Base-by-base conservation (phyloP, 2,888 invertebrate genomes). In the Odontomyia ornata region DNA sequence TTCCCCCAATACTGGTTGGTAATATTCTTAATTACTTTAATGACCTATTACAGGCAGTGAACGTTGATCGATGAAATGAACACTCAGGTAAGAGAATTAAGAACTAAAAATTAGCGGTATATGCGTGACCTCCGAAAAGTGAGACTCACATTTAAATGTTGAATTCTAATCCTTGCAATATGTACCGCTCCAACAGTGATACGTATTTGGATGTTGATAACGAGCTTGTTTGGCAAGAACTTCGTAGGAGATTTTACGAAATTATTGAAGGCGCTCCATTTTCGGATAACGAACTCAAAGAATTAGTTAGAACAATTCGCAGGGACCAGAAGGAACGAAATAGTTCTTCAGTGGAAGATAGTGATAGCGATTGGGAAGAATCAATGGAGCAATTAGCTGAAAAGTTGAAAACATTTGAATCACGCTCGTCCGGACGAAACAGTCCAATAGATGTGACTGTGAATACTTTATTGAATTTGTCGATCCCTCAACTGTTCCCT, bases 161-260 rank as follows among this genome's bases (percentile, higher is more conserved):
- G n/a, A n/a, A n/a, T n/a, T n/a, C n/a, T n/a, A n/a, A n/a, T n/a
- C n/a, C n/a, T n/a, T n/a, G n/a, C n/a, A n/a, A n/a, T 5, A 36
- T 36, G 36, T 3, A 5, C 9, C 9, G 36, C 36, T 36, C 5
- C 36, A 36, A 3, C 36, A 36, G 36, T 36, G 36, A 36, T 36
- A 36, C 9, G 36, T 3, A 36, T 5, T 52, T 52, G 15, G 52
- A 52, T 52, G 52, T 52, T 52, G 52, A 13, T 9, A 52, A 52
- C 52, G 52, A 52, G 23, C 4, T 69, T 9, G 25, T 27, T 4
- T 69, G 69, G 69, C 25, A 69, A 25, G 69, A 46, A 25, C 15
- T 69, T 11, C 46, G 46, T 25, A 47, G 2, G 2, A 27, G 30
- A 11, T 46, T n/a, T 9, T 25, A 69, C 47, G 43, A 36, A 21